Conservation (phyloP, 2,113 vertebrate genomes). For the Crocuta crocuta region DNA sequence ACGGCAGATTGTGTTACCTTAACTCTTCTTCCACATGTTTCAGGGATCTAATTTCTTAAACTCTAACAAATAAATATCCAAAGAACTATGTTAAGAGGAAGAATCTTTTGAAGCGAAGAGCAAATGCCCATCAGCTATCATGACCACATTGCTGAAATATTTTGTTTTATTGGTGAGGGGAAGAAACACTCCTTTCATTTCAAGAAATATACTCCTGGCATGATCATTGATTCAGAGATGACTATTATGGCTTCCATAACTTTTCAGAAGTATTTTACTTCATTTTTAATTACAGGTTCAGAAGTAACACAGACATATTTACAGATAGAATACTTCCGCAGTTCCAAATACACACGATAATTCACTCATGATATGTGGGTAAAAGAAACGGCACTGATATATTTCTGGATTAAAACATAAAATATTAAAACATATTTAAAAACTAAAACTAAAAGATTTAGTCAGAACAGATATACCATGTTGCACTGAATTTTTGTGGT, state of each 20-base stretch:
- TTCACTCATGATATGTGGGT: neutral
- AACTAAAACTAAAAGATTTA: neutral
- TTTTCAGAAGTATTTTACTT: neutral
- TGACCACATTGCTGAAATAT: neutral
- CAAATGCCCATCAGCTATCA: neutral
- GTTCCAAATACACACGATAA: neutral
- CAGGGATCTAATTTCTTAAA: neutral
- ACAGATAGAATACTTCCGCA: neutral
- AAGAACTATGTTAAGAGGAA: neutral
- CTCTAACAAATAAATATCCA: slow-evolving; percentile 9
- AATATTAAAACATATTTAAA: too few relatives aligned
- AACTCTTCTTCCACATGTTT: neutral
- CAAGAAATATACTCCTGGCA: neutral
- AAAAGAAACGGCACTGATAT: neutral
- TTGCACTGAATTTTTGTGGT: neutral
- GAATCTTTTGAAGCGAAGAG: neutral
- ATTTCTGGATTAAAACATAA: neutral
- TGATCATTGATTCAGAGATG: neutral
- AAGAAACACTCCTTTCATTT: neutral
- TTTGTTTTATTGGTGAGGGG: neutral
- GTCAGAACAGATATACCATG: neutral
- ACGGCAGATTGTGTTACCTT: rapidly evolving
- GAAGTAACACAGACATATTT: neutral
- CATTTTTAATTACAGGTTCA: neutral
- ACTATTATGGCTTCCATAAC: neutral